These are phyloP conservation scores for Murina feae DNA, from an alignment of 2,113 vertebrate genomes.

Conservation along the genomic window DNA sequence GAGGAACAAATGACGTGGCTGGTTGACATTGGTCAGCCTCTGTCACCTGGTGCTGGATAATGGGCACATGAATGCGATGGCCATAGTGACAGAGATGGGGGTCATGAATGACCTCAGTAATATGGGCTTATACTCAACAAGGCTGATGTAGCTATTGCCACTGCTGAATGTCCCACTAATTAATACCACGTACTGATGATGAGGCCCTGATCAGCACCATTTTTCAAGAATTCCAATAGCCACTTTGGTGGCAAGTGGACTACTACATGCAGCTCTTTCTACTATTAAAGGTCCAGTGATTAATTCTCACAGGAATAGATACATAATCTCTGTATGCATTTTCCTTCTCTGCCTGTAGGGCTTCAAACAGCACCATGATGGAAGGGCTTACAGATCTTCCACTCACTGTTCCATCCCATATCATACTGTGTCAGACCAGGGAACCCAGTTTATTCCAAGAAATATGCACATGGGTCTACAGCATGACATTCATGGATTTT, in stretches of 20 bases:
- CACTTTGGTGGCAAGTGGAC: background rate
- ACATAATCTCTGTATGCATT: background rate
- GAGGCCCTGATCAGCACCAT: background rate
- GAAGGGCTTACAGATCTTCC: background rate
- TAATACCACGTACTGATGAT: background rate
- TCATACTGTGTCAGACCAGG: background rate
- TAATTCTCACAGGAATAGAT: background rate
- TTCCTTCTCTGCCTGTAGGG: background rate
- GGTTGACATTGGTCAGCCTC: background rate
- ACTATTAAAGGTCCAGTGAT: background rate
- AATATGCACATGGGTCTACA: background rate
- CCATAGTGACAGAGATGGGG: background rate
- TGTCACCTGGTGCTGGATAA: background rate
- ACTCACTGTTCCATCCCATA: background rate
- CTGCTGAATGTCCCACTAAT: background rate
- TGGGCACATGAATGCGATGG: background rate
- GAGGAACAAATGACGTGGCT: background rate
- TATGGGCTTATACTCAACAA: background rate
- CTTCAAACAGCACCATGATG: background rate
- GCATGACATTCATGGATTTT: background rate
- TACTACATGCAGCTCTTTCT: background rate
- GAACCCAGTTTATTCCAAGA: background rate
- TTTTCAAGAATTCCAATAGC: background rate
- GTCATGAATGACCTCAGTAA: background rate
- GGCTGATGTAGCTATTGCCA: background rate